These are phyloP conservation scores for Gambusia yucatana DNA, from an alignment of 2,797 vertebrate genomes.

Conservation along the genomic window DNA sequence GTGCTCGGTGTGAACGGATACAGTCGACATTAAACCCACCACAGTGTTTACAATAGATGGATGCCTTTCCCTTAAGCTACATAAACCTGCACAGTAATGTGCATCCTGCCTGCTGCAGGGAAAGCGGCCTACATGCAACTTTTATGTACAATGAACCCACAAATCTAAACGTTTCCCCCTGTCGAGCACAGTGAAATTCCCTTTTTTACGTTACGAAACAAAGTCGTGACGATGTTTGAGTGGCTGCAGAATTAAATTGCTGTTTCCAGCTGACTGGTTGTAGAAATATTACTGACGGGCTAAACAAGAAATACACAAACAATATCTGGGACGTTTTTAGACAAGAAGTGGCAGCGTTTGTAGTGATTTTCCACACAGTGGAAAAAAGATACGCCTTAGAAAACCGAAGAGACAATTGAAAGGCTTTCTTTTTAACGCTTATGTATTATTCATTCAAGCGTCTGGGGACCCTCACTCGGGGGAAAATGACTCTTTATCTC, in stretches of 20 bases:
- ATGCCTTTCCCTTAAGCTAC: neutral
- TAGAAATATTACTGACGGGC: neutral
- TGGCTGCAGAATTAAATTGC: constrained; percentile 7
- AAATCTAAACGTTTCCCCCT: neutral
- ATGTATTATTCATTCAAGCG: constrained; percentile 72
- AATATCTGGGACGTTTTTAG: constrained; percentile 7
- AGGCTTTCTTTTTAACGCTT: constrained; percentile 49
- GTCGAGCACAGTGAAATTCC: neutral
- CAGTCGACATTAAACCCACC: neutral
- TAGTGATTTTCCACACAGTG: constrained; percentile 14
- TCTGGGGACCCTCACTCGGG: constrained; percentile 51
- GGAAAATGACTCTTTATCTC: constrained; percentile 66
- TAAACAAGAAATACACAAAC: neutral
- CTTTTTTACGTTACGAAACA: neutral
- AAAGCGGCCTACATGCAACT: neutral
- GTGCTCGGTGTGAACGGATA: neutral
- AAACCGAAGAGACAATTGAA: constrained; percentile 54
- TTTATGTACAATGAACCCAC: neutral
- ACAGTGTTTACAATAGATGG: neutral
- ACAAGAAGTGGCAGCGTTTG: constrained; percentile 11
- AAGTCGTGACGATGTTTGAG: constrained; percentile 4
- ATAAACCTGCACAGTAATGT: neutral
- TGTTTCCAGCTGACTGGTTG: neutral
- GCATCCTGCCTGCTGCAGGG: neutral
- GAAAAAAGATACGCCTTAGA: constrained; percentile 22